A percentile compares a stretch with the other conserved stretches of the same genome.
These are phyloP conservation scores for Agonopterix subpropinquella DNA, from an alignment of 2,888 invertebrate species.

Conservation along the genomic window DNA sequence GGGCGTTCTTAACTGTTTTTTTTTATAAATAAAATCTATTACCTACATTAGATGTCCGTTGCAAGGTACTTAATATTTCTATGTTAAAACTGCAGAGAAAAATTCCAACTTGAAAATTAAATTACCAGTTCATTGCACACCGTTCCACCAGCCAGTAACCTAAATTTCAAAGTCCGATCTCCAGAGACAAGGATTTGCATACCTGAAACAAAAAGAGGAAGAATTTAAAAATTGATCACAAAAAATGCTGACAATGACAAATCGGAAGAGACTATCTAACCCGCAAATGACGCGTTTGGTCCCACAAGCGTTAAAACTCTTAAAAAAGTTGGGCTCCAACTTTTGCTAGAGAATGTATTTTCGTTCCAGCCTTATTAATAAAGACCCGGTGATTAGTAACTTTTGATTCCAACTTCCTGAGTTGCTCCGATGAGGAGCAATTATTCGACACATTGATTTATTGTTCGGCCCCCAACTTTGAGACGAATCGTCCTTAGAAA, in stretches of 20 bases:
- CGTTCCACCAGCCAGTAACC: too few species aligned
- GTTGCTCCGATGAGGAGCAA: slow-evolving; percentile 57
- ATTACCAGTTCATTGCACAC: too few species aligned
- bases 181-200: too few species aligned
- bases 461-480: slow-evolving; percentile 52
- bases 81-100: too few species aligned
- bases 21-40: too few species aligned
- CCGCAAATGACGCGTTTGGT: slow-evolving; percentile 3
- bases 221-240: neutral
- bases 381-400: slow-evolving; percentile 65
- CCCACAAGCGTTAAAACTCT: slow-evolving; percentile 7
- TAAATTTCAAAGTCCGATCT: too few species aligned
- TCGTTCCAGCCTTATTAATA: slow-evolving; percentile 52
- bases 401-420: slow-evolving; percentile 56
- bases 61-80: too few species aligned
- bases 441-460: slow-evolving; percentile 74
- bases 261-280: slow-evolving; percentile 2
- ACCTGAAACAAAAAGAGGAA: neutral
- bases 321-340: slow-evolving; percentile 6
- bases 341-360: slow-evolving; percentile 11
- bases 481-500: slow-evolving; percentile 37
- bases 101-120: too few species aligned
- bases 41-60: too few species aligned
- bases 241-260: neutral
- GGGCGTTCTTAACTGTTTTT: too few species aligned